Percentiles rank a stretch among this genome's conserved stretches.
These are phyloP conservation scores for Porites lobata DNA, from an alignment of 92 coral and sea anemone species.

Conservation along the genomic window DNA sequence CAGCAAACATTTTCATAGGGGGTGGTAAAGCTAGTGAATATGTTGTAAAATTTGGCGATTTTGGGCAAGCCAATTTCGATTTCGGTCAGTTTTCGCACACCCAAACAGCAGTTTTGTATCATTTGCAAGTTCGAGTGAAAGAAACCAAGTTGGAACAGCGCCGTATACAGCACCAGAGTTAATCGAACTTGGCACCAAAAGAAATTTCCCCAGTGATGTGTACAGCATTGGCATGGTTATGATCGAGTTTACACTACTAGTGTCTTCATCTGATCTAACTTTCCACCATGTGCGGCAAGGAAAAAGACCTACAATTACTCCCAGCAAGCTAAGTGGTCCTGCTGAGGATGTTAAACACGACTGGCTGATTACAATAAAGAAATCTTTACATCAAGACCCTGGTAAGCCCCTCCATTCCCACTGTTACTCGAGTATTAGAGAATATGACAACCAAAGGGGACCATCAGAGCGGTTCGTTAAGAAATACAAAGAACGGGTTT, in stretches of 20 bases:
- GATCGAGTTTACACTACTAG: slow-evolving; percentile 54
- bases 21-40: not conserved
- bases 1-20: too few relatives aligned
- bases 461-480: not conserved
- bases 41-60: too few relatives aligned
- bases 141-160: slow-evolving; percentile 43
- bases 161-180: slow-evolving; percentile 63
- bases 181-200: slow-evolving; percentile 34
- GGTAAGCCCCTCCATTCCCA: not conserved
- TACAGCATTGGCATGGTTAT: slow-evolving; percentile 62
- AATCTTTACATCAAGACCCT: not conserved
- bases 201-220: slow-evolving; percentile 40
- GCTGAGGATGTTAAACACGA: not conserved
- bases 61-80: slow-evolving; percentile 39
- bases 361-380: not conserved
- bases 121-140: not conserved
- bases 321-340: not conserved
- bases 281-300: slow-evolving; percentile 27
- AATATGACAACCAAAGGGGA: not conserved
- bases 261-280: slow-evolving; percentile 35
- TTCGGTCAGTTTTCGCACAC: slow-evolving; percentile 32
- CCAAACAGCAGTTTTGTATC: slow-evolving; percentile 6
- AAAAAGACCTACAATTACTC: slow-evolving; percentile 24
- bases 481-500: not conserved
- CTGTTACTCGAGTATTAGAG: not conserved